Conservation (phyloP, 2,888 invertebrate species). For the Digitonthophagus gazella region DNA sequence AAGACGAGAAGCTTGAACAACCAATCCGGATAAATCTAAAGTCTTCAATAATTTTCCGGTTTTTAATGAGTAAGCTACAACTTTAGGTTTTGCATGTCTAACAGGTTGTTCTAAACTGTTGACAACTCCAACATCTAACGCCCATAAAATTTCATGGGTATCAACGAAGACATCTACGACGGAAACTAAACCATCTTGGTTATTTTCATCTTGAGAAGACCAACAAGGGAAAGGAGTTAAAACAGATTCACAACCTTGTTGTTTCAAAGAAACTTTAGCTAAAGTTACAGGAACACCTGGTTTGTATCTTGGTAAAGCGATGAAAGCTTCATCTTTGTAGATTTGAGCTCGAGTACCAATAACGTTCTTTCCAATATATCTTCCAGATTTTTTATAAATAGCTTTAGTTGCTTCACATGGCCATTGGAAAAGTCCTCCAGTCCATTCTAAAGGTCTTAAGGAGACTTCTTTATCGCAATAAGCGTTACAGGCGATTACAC, state of each 20-base stretch:
- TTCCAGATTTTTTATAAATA: slow-evolving; percentile 58
- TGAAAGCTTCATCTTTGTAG: slow-evolving; percentile 55
- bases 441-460: slow-evolving; percentile 41
- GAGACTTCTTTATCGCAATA: slow-evolving; percentile 36
- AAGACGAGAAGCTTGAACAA: slow-evolving; percentile 60
- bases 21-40: slow-evolving; percentile 60
- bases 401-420: slow-evolving; percentile 56
- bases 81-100: slow-evolving; percentile 67
- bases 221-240: slow-evolving; percentile 64
- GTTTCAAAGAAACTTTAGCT: slow-evolving; percentile 55
- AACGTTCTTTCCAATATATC: slow-evolving; percentile 58
- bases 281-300: slow-evolving; percentile 67
- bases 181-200: slow-evolving; percentile 65
- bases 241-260: slow-evolving; percentile 52
- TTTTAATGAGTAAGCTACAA: slow-evolving; percentile 61
- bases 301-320: slow-evolving; percentile 62
- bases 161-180: slow-evolving; percentile 67
- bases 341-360: slow-evolving; percentile 62
- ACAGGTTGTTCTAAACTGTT: slow-evolving; percentile 65
- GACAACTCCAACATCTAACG: slow-evolving; percentile 68
- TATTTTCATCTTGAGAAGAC: slow-evolving; percentile 63
- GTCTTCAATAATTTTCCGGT: slow-evolving; percentile 62
- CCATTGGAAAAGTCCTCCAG: slow-evolving; percentile 50
- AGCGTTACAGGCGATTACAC: slow-evolving; percentile 24
- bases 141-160: slow-evolving; percentile 66